Evolutionary conservation across 2,797 vertebrate species (phyloP).

Genomic region (Manis javanica): DNA sequence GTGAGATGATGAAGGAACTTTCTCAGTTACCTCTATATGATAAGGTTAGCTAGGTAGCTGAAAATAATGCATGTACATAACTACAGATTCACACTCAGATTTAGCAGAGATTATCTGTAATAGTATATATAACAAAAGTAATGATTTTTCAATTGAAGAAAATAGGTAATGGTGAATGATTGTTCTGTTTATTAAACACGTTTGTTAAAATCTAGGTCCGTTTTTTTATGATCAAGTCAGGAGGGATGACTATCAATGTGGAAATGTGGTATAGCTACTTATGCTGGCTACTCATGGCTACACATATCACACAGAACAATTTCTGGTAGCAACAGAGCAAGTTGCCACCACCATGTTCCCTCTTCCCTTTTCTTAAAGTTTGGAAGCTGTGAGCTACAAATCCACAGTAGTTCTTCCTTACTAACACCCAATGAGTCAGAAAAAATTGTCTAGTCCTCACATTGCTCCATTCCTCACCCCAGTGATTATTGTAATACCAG

Average conservation of each 20-base stretch:
- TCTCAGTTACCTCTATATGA: neutral
- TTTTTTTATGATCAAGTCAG: constrained; percentile 16
- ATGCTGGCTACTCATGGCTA: neutral
- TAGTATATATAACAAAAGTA: neutral
- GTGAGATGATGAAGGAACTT: neutral
- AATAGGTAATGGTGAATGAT: neutral
- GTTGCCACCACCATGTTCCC: neutral
- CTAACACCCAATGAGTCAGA: neutral
- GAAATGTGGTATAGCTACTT: neutral
- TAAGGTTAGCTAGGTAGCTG: neutral
- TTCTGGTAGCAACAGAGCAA: neutral
- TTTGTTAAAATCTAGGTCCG: neutral
- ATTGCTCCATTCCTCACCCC: neutral
- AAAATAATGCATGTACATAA: constrained; percentile 7
- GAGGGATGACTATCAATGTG: neutral
- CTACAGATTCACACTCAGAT: neutral
- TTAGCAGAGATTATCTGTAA: neutral
- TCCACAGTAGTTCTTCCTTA: neutral
- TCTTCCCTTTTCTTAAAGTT: neutral
- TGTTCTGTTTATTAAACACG: neutral
- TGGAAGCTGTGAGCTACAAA: neutral
- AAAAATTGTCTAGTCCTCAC: neutral
- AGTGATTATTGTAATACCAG: neutral
- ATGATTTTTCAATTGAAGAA: neutral
- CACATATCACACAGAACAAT: neutral